Percentiles rank a stretch among this genome's conserved stretches.
phyloP scores from a whole-genome alignment of 2,888 invertebrate species.

The Nomada fucata region DNA sequence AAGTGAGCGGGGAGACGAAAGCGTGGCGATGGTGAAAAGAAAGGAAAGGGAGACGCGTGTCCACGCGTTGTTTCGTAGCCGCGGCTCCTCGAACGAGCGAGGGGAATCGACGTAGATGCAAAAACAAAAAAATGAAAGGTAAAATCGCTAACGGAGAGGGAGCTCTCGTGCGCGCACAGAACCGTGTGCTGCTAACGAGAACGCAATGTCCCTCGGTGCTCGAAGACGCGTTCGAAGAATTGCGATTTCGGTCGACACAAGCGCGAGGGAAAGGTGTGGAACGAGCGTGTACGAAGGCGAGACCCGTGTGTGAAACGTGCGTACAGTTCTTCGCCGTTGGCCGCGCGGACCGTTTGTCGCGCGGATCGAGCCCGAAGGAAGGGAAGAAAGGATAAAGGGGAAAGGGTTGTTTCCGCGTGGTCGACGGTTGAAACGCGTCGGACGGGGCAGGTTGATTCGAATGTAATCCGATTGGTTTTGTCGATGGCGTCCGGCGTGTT shows the following conservation, averaged over 20 bases:
- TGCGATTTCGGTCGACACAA: slow-evolving; percentile 33
- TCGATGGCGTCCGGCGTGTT: slow-evolving; percentile 26
- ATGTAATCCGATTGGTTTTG: not conserved
- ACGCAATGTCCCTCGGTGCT: slow-evolving; percentile 48
- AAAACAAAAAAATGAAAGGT: not conserved
- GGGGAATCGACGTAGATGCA: slow-evolving; percentile 5
- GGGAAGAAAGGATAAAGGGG: not conserved
- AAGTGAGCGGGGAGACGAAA: slow-evolving; percentile 8
- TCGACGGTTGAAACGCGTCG: slow-evolving; percentile 25
- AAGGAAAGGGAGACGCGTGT: slow-evolving; percentile 24
- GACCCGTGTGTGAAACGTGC: slow-evolving; percentile 27
- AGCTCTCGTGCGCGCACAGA: slow-evolving; percentile 32
- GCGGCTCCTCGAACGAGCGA: slow-evolving; percentile 24
- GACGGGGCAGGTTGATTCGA: slow-evolving; percentile 1
- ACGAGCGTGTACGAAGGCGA: slow-evolving; percentile 9
- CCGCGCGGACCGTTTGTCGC: slow-evolving; percentile 16
- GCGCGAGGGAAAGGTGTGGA: not conserved
- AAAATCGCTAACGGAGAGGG: slow-evolving; percentile 4
- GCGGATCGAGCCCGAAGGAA: slow-evolving; percentile 14
- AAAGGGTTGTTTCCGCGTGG: slow-evolving; percentile 1
- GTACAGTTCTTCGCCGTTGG: slow-evolving; percentile 39
- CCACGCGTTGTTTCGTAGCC: slow-evolving; percentile 18
- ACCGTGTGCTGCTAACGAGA: slow-evolving; percentile 33
- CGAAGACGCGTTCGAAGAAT: slow-evolving; percentile 48
- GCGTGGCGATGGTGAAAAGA: slow-evolving; percentile 15